Base-by-base conservation (phyloP, 2,888 invertebrate species). In the Creontiades dilutus region DNA sequence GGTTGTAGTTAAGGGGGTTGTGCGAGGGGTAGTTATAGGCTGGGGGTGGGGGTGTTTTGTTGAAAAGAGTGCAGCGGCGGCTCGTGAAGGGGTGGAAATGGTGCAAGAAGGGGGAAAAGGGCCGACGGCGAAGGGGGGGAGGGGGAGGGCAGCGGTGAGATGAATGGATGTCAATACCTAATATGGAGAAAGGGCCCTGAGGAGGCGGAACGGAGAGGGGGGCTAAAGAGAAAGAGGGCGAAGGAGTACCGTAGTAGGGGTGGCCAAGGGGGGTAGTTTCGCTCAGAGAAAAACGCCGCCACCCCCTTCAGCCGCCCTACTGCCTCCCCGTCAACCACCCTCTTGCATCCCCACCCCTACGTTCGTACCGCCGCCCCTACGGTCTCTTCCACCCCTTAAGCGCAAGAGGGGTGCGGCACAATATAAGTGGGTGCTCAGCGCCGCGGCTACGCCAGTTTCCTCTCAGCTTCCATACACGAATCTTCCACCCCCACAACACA, bases 151-250 rank as follows among this genome's bases (percentile, higher is more conserved):
- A 68, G 85, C 19, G 81, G 85, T 23, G 47, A 81, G 90, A 90
- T 90, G 90, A 90, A 90, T 90, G 85, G 90, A 90, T 90, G 90
- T 90, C 90, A 90, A 90, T 90, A 90, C 90, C 90, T 90, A 90
- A 90, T 89, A 55, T 81, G 80, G 89, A 52, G 52, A 81, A 78
- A 75, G 46, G 47, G 52, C 16, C 75, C 28, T 48, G 52, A 27
- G 81, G n/a, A 28, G 76, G 78, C 11, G 81, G 55, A 28, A 75
- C n/a, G 86, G 5, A 61, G 85, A 37, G 16, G 23, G 52, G 82
- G 37, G 7, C 37, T 37, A 37, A 87, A 27, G 76, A 13, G 84
- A 82, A 68, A 27, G 85, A 57, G 48, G 48, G 52, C 27, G 84
- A 55, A 14, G 55, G 27, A 47, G 85, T 16, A 61, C 48, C 52